Percentiles rank a stretch among this genome's conserved stretches.
These are phyloP conservation scores for Drosophila cardini DNA, from an alignment of 1,140 invertebrate species.

Conservation along the genomic window DNA sequence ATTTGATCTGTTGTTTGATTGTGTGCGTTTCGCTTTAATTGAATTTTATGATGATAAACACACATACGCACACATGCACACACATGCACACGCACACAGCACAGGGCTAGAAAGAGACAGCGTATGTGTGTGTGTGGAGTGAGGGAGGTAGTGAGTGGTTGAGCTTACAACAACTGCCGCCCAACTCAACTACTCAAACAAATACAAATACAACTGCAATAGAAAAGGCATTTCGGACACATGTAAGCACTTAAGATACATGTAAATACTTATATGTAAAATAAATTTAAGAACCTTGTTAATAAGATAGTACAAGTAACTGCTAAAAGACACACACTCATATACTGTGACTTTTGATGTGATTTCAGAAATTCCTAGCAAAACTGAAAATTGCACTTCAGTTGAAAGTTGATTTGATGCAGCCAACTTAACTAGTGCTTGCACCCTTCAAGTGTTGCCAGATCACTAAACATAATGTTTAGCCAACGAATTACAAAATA, in stretches of 20 bases:
- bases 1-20: slow-evolving; percentile 83
- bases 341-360: background rate
- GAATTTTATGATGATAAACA: slow-evolving; percentile 81
- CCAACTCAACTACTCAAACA: too few species aligned
- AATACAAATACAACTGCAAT: slow-evolving; percentile 12
- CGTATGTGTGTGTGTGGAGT: background rate
- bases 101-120: background rate
- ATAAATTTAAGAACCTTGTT: slow-evolving; percentile 24
- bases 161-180: background rate
- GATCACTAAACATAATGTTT: too few species aligned
- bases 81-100: background rate
- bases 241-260: slow-evolving; percentile 30
- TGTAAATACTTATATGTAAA: slow-evolving; percentile 19
- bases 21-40: slow-evolving; percentile 79
- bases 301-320: background rate
- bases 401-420: too few species aligned
- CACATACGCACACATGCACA: slow-evolving; percentile 24
- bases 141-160: background rate
- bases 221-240: slow-evolving; percentile 32
- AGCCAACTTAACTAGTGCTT: too few species aligned
- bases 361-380: background rate
- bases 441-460: too few species aligned
- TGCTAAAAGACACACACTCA: slow-evolving; percentile 5
- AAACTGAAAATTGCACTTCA: background rate
- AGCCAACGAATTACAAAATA: too few species aligned